Percentiles rank a stretch among this genome's conserved stretches.
Evolutionary conservation across 2,888 invertebrate genomes (phyloP).

Genomic region (Philopedon plagiatum): DNA sequence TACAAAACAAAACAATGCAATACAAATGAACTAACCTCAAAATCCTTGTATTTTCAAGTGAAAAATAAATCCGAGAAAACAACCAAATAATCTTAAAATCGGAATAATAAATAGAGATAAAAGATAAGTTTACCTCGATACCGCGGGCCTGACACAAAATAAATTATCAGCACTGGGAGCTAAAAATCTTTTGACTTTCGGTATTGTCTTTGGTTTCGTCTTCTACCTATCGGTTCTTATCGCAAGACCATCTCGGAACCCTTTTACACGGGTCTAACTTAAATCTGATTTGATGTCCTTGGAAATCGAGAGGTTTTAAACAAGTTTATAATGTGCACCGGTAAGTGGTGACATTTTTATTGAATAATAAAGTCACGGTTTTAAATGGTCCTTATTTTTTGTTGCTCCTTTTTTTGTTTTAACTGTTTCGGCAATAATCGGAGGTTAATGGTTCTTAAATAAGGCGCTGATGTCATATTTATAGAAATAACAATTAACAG

Average conservation of each 20-base stretch:
- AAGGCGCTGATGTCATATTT: too few species aligned
- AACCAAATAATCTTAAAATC: constrained; percentile 46
- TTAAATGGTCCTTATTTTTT: constrained; percentile 42
- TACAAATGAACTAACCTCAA: too few species aligned
- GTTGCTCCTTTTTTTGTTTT: not conserved
- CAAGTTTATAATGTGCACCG: constrained; percentile 47
- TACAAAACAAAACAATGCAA: too few species aligned
- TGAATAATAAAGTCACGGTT: constrained; percentile 49
- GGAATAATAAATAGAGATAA: constrained; percentile 55
- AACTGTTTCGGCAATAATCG: not conserved
- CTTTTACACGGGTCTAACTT: constrained; percentile 37
- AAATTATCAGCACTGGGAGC: constrained; percentile 47
- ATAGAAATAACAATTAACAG: too few species aligned
- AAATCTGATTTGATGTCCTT: constrained; percentile 45
- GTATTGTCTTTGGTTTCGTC: constrained; percentile 45
- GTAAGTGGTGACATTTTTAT: constrained; percentile 48
- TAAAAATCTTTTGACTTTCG: constrained; percentile 42
- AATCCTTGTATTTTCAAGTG: not conserved
- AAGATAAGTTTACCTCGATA: constrained; percentile 55
- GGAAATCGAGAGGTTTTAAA: constrained; percentile 34
- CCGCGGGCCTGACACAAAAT: constrained; percentile 47
- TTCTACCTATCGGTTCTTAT: constrained; percentile 44
- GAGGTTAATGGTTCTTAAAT: not conserved
- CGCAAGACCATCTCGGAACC: constrained; percentile 42
- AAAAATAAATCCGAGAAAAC: constrained; percentile 13